Percentiles rank a stretch among this genome's conserved stretches.
Conservation (phyloP, 2,113 vertebrate genomes). For the Rostratula benghalensis region DNA sequence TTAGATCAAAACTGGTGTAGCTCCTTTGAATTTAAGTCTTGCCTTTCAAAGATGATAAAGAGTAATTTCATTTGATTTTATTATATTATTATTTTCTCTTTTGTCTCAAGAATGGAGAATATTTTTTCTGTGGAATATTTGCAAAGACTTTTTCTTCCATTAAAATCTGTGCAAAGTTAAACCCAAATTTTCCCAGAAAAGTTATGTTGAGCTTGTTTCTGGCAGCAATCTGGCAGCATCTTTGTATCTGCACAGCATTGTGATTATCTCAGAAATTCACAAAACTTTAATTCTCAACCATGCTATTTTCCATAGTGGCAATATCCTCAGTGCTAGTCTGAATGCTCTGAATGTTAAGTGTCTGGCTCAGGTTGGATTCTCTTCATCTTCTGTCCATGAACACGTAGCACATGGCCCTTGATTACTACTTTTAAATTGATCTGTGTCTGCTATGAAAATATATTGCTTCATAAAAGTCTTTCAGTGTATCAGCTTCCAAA, state of each 20-base stretch:
- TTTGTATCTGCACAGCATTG: not conserved
- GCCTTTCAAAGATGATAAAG: not conserved
- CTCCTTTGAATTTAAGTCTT: not conserved
- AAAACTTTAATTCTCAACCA: conserved; percentile 14
- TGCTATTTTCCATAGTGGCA: conserved; percentile 25
- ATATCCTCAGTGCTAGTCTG: not conserved
- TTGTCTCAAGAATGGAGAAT: not conserved
- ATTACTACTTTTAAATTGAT: conserved; percentile 67
- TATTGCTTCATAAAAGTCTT: conserved; percentile 64
- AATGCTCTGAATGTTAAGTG: conserved; percentile 53
- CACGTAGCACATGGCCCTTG: conserved; percentile 54
- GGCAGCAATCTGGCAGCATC: not conserved
- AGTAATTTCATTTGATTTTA: not conserved
- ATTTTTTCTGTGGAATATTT: not conserved
- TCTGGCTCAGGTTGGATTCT: conserved; percentile 17
- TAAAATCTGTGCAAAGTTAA: not conserved
- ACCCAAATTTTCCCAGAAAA: not conserved
- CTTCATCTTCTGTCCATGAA: conserved; percentile 27
- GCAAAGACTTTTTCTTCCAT: not conserved
- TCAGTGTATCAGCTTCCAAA: conserved; percentile 59
- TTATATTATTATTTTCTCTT: not conserved
- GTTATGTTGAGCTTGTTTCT: not conserved
- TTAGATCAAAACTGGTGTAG: not conserved
- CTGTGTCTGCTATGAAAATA: conserved; percentile 62
- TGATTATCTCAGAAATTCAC: conserved; percentile 34